Evolutionary conservation across 1,140 invertebrate species (phyloP).

Genomic region (Ceratoteleas bidentatus): DNA sequence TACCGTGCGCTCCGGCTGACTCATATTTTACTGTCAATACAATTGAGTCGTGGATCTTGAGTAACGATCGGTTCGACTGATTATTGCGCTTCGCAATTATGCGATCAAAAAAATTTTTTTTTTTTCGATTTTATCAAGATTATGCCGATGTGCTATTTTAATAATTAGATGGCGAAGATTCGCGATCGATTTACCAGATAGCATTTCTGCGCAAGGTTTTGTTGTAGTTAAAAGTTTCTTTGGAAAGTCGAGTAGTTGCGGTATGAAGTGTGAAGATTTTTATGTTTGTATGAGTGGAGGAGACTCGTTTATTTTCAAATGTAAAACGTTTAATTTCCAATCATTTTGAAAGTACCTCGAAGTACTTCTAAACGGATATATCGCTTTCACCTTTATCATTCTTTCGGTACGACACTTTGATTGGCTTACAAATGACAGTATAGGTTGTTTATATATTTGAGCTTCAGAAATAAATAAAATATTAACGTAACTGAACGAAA

Average conservation of each 20-base stretch:
- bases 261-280: not conserved
- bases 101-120: not conserved
- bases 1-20: not conserved
- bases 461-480: no score
- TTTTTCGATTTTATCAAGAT: conserved; percentile 9
- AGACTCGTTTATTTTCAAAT: no score
- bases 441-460: not conserved
- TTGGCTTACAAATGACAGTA: no score
- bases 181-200: conserved; percentile 7
- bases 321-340: no score
- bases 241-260: not conserved
- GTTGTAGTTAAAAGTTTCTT: not conserved
- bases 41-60: conserved; percentile 27
- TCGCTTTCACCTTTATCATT: no score
- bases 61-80: conserved; percentile 16
- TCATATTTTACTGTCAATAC: conserved; percentile 11
- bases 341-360: no score
- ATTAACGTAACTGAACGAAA: no score
- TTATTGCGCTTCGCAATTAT: conserved; percentile 18
- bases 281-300: no score
- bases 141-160: not conserved
- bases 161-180: conserved; percentile 2
- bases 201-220: not conserved
- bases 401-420: no score
- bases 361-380: no score